Conservation (phyloP, 2,113 vertebrate species). For the Morone chrysops region DNA sequence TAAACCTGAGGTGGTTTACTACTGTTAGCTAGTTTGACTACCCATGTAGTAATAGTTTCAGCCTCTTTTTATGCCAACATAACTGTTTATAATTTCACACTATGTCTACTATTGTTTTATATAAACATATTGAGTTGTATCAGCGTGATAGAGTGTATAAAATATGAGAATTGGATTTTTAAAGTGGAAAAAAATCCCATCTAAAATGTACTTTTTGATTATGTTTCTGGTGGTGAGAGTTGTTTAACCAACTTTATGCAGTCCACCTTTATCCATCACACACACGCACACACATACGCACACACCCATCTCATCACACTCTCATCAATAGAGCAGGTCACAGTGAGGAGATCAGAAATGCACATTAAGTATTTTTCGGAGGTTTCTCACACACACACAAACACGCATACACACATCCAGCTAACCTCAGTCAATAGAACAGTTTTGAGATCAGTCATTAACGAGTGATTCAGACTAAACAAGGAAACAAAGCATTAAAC, state of each 20-base stretch:
- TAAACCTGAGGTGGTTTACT: conserved; percentile 1
- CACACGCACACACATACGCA: conserved; percentile 10
- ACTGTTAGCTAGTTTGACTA: background rate
- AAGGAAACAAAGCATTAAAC: conserved; percentile 65
- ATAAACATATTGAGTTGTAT: background rate
- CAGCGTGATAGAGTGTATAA: conserved; percentile 8
- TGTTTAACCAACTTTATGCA: conserved; percentile 21
- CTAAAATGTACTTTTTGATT: background rate
- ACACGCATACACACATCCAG: conserved; percentile 38
- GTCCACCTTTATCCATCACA: conserved; percentile 16
- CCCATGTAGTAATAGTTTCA: background rate
- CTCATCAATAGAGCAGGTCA: conserved; percentile 69
- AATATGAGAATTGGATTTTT: background rate
- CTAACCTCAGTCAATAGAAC: conserved; percentile 57
- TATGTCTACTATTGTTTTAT: background rate
- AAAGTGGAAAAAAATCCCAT: background rate
- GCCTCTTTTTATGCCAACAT: background rate
- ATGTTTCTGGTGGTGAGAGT: conserved; percentile 1
- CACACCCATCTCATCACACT: conserved; percentile 31
- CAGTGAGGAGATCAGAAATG: conserved; percentile 83
- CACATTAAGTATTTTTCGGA: conserved; percentile 69
- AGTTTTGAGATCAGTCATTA: conserved; percentile 60
- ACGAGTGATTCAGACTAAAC: conserved; percentile 64
- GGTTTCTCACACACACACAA: conserved; percentile 37
- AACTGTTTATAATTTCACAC: background rate